Conservation (phyloP, 2,797 vertebrate species). For the Zalophus californianus region DNA sequence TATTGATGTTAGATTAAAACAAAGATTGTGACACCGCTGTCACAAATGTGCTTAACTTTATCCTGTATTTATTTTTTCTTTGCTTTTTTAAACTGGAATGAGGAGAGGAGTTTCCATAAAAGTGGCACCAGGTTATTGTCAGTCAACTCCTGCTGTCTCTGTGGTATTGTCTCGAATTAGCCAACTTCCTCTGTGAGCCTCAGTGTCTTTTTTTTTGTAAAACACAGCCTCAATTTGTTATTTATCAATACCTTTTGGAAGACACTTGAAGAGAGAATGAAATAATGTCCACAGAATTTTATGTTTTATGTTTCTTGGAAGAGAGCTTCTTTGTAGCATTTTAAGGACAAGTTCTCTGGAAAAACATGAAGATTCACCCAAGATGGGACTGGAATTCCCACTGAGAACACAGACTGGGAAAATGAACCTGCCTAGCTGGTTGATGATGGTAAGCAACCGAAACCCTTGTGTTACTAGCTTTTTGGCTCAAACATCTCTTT, state of each 20-base stretch:
- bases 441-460: background rate
- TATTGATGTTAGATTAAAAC: conserved; percentile 20
- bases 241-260: background rate
- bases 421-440: background rate
- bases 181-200: background rate
- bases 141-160: background rate
- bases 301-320: conserved; percentile 18
- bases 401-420: background rate
- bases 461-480: background rate
- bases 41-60: background rate
- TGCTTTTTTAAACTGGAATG: background rate
- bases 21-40: background rate
- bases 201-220: background rate
- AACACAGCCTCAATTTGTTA: background rate
- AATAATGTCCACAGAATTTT: background rate
- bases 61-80: background rate
- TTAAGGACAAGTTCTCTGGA: background rate
- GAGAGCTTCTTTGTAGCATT: background rate
- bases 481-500: background rate
- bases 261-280: background rate
- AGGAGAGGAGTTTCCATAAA: background rate
- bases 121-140: background rate
- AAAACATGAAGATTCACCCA: background rate
- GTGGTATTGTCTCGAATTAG: background rate
- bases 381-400: background rate